Base-by-base conservation (phyloP, 2,888 invertebrate genomes). In the Cyaniris semiargus region DNA sequence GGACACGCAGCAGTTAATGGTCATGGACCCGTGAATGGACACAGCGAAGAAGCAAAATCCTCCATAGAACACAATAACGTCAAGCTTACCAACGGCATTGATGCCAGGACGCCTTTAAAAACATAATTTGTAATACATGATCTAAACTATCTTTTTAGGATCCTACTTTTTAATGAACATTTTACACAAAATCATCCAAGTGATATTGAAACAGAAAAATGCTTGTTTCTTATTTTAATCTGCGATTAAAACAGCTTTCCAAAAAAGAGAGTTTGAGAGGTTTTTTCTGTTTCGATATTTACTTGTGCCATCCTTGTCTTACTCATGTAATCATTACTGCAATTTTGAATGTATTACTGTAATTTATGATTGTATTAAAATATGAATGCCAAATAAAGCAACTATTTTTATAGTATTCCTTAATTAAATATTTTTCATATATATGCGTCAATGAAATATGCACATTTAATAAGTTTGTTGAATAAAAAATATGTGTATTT, bases 401-500 rank as follows among this genome's bases (percentile, higher is more conserved):
- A 90, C 88, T 93, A 93, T 93, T 93, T 93, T 93, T 93, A 88
- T 92, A 93, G 86, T 86, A 89, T 88, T 86, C 85, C 86, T 90
- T 88, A 85, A 88, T 84, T 86, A 84, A 84, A 84, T 85, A 84
- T 84, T 84, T 83, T 84, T 82, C 81, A 81, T 82, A 83, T 81
- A 78, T 78, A 82, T 80, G 78, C 80, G 76, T 77, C 79, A 81
- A 83, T 82, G 80, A 83, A 82, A 83, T 81, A 79, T 85, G 83
- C 83, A 83, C 79, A 81, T 78, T 78, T 82, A 76, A 78, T 76
- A 80, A 80, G 74, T 74, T 74, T 80, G 81, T 79, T 83, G 79
- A 79, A 82, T 80, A 80, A 82, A 85, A 84, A 81, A 82, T 81
- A 80, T 86, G 87, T 87, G 84, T 90, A 90, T 91, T 89, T 88